A percentile compares a stretch with the other conserved stretches of the same genome.
Evolutionary conservation across 2,113 vertebrate species (phyloP).

Genomic region (Pedionomus torquatus): DNA sequence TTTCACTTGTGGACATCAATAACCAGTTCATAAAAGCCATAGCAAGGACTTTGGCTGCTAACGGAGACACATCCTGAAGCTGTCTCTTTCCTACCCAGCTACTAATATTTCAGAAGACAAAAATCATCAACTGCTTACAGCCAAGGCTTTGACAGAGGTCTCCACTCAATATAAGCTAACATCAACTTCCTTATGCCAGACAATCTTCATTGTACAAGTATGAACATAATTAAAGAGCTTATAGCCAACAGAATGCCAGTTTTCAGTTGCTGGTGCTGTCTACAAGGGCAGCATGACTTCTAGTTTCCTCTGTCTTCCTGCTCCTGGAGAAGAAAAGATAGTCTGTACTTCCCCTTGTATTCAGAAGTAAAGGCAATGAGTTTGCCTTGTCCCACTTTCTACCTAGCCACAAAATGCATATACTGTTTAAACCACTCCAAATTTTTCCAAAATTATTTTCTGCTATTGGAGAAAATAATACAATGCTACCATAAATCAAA

Average conservation of each 20-base stretch:
- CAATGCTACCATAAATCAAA: not conserved
- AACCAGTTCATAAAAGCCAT: not conserved
- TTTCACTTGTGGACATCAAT: not conserved
- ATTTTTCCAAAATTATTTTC: not conserved
- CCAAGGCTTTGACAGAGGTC: not conserved
- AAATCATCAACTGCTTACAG: not conserved
- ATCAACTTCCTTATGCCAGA: not conserved
- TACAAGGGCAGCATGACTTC: not conserved
- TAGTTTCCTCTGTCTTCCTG: not conserved
- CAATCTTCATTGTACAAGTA: not conserved
- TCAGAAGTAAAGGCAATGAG: not conserved
- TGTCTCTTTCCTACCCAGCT: not conserved
- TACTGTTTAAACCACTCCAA: rapidly evolving
- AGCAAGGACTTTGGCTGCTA: not conserved
- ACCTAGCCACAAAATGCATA: not conserved
- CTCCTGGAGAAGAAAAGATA: not conserved
- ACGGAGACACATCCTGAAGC: not conserved
- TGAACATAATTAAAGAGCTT: not conserved
- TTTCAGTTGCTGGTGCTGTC: not conserved
- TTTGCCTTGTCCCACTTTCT: not conserved
- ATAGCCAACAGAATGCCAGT: not conserved
- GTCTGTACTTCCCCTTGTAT: not conserved
- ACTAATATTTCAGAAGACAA: not conserved
- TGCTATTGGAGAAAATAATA: not conserved
- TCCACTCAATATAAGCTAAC: not conserved